Conservation (phyloP, 2,888 invertebrate genomes). For the Ramazzottius varieornatus region DNA sequence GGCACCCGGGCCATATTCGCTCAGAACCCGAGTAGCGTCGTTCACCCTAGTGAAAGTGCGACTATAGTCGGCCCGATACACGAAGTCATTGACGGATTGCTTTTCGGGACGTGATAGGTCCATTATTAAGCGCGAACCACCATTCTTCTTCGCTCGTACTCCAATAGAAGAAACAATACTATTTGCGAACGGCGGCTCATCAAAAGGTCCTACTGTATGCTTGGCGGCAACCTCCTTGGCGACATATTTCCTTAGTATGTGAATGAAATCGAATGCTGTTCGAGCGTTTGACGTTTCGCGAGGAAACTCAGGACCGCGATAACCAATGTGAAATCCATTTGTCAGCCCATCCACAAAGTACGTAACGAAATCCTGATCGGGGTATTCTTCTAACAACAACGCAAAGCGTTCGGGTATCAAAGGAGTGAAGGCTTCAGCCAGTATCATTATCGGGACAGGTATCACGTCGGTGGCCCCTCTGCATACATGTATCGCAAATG, state of each 20-base stretch:
- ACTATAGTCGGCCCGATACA: not conserved
- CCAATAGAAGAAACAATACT: not conserved
- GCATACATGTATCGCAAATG: no score
- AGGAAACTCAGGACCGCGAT: not conserved
- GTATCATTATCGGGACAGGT: no score
- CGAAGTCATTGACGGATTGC: not conserved
- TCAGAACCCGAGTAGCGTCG: not conserved
- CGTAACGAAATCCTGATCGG: not conserved
- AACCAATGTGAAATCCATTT: not conserved
- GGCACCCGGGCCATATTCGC: not conserved
- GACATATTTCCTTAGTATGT: not conserved
- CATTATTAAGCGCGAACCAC: not conserved
- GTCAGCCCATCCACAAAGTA: not conserved
- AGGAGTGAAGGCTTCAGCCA: no score
- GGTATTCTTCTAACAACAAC: not conserved
- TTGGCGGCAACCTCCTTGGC: not conserved
- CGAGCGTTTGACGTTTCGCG: not conserved
- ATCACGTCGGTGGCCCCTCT: no score
- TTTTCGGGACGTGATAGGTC: not conserved
- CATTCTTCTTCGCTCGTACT: slow-evolving; percentile 5
- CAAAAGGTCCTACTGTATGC: slow-evolving; percentile 2
- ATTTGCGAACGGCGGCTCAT: not conserved
- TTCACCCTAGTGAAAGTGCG: no score
- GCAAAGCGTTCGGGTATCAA: not conserved
- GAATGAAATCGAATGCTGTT: not conserved